Evolutionary conservation across 2,888 invertebrate species (phyloP).

Genomic region (Hyposoter didymator): DNA sequence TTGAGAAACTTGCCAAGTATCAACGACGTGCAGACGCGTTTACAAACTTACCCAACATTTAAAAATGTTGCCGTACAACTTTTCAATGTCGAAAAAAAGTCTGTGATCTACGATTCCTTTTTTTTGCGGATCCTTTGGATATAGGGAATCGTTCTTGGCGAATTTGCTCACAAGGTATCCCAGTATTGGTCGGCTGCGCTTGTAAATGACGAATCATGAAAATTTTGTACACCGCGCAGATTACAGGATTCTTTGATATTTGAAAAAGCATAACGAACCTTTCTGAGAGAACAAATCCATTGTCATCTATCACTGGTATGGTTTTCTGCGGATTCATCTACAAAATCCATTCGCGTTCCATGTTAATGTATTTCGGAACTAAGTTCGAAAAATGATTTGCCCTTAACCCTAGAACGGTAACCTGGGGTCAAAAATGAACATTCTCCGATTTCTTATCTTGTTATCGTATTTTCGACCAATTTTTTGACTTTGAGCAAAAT

Average conservation of each 20-base stretch:
- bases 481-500: too few relatives aligned
- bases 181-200: conserved; percentile 90
- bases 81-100: conserved; percentile 92
- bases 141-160: conserved; percentile 90
- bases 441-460: too few relatives aligned
- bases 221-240: neutral
- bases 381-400: neutral
- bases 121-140: conserved; percentile 91
- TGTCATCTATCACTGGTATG: conserved; percentile 93
- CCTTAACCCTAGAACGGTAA: too few relatives aligned
- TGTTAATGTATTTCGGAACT: neutral
- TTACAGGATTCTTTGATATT: neutral
- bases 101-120: conserved; percentile 92
- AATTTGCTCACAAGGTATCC: conserved; percentile 92
- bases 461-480: too few relatives aligned
- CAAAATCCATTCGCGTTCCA: conserved; percentile 10
- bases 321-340: conserved; percentile 94
- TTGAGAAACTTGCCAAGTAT: neutral
- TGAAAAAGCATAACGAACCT: conserved; percentile 82
- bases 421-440: too few relatives aligned
- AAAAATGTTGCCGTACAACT: conserved; percentile 89
- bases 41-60: conserved; percentile 88
- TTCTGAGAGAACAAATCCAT: conserved; percentile 93
- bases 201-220: neutral
- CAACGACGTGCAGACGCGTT: neutral